Conservation (phyloP, 1,140 invertebrate species). For the Holcopasites calliopsidis region DNA sequence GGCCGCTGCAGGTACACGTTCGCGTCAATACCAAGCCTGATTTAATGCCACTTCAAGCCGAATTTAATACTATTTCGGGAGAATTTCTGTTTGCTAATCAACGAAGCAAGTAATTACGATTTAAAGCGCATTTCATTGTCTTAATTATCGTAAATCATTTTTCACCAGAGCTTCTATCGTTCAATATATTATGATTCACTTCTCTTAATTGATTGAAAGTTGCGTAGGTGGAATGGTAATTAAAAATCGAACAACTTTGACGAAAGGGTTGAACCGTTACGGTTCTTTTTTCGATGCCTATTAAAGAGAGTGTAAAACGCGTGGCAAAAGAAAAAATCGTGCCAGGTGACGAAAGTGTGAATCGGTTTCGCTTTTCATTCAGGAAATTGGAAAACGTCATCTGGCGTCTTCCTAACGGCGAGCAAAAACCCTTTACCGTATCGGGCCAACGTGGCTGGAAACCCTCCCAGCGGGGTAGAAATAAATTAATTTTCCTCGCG, state of each 20-base stretch:
- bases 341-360: conserved; percentile 71
- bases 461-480: conserved; percentile 68
- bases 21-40: conserved; percentile 51
- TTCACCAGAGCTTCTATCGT: no score
- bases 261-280: conserved; percentile 10
- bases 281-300: conserved; percentile 11
- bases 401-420: conserved; percentile 55
- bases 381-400: conserved; percentile 77
- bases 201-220: not conserved
- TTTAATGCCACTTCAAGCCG: conserved; percentile 37
- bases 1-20: conserved; percentile 73
- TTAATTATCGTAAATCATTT: no score
- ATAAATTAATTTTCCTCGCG: conserved; percentile 65
- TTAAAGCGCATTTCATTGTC: no score
- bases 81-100: not conserved
- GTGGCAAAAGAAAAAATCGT: conserved; percentile 25
- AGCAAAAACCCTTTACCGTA: conserved; percentile 70
- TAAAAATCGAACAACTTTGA: no score
- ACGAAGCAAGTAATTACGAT: no score
- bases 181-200: not conserved
- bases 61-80: conserved; percentile 3
- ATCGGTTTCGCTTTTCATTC: conserved; percentile 73
- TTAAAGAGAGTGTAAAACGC: conserved; percentile 22
- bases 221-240: no score
- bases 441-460: conserved; percentile 16